Evolutionary conservation across 2,888 invertebrate genomes (phyloP).

Genomic region (Agrilus cyanescens): DNA sequence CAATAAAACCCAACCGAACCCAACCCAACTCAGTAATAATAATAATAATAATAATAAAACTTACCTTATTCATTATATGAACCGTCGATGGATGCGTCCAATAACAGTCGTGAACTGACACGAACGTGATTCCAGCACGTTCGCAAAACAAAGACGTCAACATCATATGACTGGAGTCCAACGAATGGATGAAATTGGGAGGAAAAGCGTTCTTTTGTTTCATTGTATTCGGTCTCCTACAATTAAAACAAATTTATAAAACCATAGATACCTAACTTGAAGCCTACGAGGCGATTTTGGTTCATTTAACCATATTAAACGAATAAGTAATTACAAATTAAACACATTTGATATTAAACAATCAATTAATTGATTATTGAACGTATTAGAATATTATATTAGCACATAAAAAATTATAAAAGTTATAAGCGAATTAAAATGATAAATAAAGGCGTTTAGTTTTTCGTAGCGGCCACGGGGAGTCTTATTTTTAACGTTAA

Average conservation of each 20-base stretch:
- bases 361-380: too few relatives aligned
- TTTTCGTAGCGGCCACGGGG: too few relatives aligned
- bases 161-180: slow-evolving; percentile 99
- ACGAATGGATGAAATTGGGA: slow-evolving; percentile 96
- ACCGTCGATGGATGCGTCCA: slow-evolving; percentile 95
- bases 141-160: slow-evolving; percentile 85
- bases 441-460: too few relatives aligned
- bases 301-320: neutral
- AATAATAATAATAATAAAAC: slow-evolving; percentile 3
- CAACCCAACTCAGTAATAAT: too few relatives aligned
- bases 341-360: too few relatives aligned
- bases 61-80: slow-evolving; percentile 76
- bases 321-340: too few relatives aligned
- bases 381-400: too few relatives aligned
- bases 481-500: too few relatives aligned
- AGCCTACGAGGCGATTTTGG: neutral
- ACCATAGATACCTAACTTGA: neutral
- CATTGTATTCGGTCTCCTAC: slow-evolving; percentile 66
- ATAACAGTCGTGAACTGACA: slow-evolving; percentile 97
- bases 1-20: slow-evolving; percentile 13
- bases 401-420: too few relatives aligned
- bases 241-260: slow-evolving; percentile 8
- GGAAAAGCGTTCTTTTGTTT: slow-evolving; percentile 97
- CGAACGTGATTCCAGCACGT: slow-evolving; percentile 73
- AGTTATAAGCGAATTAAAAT: too few relatives aligned